phyloP scores from a whole-genome alignment of 2,888 invertebrate species.

The Cataglyphis rosenhaueri region DNA sequence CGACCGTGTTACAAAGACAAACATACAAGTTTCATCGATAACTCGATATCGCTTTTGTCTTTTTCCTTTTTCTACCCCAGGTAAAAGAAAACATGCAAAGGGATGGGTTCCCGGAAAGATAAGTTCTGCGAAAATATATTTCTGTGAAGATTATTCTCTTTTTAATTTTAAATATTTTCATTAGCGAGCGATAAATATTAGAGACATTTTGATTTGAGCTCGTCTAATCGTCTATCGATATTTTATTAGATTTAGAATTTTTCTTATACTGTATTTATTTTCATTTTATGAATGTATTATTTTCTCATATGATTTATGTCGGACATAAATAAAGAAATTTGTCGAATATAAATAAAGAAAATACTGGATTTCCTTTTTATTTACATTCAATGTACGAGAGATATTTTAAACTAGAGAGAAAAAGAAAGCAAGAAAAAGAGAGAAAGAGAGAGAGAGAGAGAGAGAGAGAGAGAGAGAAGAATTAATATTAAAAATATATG shows the following conservation, averaged over 20 bases:
- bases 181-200: background rate
- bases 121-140: constrained; percentile 21
- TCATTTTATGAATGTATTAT: background rate
- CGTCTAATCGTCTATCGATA: constrained; percentile 8
- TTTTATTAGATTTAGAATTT: background rate
- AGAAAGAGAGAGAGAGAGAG: too few species aligned
- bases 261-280: background rate
- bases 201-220: background rate
- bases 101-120: background rate
- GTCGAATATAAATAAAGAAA: constrained; percentile 3
- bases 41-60: constrained; percentile 2
- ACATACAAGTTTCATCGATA: constrained; percentile 63
- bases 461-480: background rate
- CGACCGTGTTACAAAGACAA: constrained; percentile 69
- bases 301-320: background rate
- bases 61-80: background rate
- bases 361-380: background rate
- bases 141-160: background rate
- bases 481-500: constrained; percentile 38
- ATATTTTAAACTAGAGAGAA: constrained; percentile 3
- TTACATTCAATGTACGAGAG: background rate
- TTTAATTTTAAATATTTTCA: constrained; percentile 33
- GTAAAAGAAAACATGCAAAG: background rate
- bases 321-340: background rate
- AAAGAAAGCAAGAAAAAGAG: too few species aligned